A percentile compares a stretch with the other conserved stretches of the same genome.
Evolutionary conservation across 1,140 invertebrate genomes (phyloP).

Genomic region (Camponotus floridanus): DNA sequence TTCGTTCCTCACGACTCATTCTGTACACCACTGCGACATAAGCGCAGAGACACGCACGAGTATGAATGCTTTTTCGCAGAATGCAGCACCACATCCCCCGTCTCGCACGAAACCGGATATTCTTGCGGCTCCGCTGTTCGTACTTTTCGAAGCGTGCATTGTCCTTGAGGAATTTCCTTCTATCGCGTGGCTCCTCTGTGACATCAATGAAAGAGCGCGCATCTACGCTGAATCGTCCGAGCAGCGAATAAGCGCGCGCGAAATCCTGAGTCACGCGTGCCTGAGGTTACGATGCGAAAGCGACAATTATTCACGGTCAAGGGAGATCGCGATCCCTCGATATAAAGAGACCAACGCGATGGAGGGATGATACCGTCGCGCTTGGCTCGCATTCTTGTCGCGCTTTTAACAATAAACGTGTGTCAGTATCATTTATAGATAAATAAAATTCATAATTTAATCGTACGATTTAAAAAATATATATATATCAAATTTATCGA

Average conservation of each 20-base stretch:
- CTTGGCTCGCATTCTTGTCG: slow-evolving; percentile 19
- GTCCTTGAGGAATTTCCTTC: slow-evolving; percentile 66
- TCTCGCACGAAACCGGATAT: slow-evolving; percentile 81
- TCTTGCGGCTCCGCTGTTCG: slow-evolving; percentile 71
- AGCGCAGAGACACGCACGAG: slow-evolving; percentile 30
- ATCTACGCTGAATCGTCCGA: neutral
- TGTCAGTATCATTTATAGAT: neutral
- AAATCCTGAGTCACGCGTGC: slow-evolving; percentile 44
- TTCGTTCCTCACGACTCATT: slow-evolving; percentile 28
- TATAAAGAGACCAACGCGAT: slow-evolving; percentile 50
- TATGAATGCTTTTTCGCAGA: slow-evolving; percentile 75
- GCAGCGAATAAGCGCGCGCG: slow-evolving; percentile 20
- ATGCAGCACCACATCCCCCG: slow-evolving; percentile 67
- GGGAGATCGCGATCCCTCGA: slow-evolving; percentile 44
- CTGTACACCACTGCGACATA: slow-evolving; percentile 62
- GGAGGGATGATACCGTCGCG: slow-evolving; percentile 30
- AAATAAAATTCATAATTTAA: slow-evolving; percentile 19
- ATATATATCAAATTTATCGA: neutral
- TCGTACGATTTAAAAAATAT: neutral
- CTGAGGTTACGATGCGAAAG: slow-evolving; percentile 44
- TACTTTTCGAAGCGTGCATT: slow-evolving; percentile 58
- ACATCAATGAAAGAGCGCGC: slow-evolving; percentile 60
- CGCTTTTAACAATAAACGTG: slow-evolving; percentile 21
- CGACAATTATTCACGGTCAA: slow-evolving; percentile 61
- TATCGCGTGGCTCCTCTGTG: slow-evolving; percentile 48